Evolutionary conservation across 2,797 vertebrate species (phyloP).

Genomic region (Enteromius anoplus): DNA sequence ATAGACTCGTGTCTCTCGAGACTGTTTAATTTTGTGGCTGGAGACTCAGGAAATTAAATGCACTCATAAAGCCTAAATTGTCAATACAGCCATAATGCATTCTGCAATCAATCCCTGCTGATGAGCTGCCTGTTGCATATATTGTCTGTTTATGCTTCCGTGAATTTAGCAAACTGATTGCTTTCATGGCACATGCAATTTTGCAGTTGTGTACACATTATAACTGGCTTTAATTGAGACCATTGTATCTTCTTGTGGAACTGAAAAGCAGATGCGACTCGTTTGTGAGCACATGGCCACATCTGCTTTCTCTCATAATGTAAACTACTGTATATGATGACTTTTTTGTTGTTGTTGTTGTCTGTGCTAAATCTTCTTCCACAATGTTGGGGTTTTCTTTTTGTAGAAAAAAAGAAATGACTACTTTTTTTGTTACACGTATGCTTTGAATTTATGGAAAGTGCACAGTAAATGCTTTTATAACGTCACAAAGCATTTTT

Average conservation of each 20-base stretch:
- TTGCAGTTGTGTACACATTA: neutral
- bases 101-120: neutral
- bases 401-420: too few relatives aligned
- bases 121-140: neutral
- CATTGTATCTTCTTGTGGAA: neutral
- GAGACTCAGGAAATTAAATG: conserved; percentile 52
- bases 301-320: neutral
- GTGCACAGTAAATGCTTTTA: too few relatives aligned
- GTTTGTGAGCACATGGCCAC: neutral
- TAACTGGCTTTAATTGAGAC: neutral
- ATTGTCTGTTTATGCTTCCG: neutral
- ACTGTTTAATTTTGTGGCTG: conserved; percentile 24
- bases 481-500: too few relatives aligned
- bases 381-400: neutral
- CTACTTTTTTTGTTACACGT: too few relatives aligned
- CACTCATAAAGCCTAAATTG: conserved; percentile 33
- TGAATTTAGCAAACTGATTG: neutral
- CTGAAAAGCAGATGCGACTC: neutral
- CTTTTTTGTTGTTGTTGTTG: neutral
- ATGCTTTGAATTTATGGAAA: too few relatives aligned
- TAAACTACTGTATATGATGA: neutral
- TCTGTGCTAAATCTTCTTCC: neutral
- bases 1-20: neutral
- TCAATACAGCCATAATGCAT: conserved; percentile 8
- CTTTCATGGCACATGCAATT: neutral